Percentiles rank a stretch among this genome's conserved stretches.
Conservation (phyloP, 1,140 invertebrate species). For the Pseudomyrmex dendroicus region DNA sequence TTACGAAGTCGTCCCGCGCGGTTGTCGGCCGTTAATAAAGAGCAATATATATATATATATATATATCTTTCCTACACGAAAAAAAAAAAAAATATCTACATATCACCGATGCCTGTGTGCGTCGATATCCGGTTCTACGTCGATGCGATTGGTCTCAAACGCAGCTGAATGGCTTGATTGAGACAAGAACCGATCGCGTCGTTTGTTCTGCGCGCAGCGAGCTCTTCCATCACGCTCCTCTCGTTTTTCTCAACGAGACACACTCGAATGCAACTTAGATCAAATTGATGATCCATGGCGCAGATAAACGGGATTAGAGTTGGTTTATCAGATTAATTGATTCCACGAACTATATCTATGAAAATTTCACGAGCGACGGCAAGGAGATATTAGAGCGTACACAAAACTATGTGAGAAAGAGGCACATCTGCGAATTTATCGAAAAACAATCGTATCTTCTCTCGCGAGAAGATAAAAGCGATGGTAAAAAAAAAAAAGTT, state of each 20-base stretch:
- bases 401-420: too few relatives aligned
- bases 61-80: constrained; percentile 35
- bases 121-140: constrained; percentile 53
- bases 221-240: constrained; percentile 9
- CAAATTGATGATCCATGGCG: constrained; percentile 14
- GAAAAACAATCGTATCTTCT: too few relatives aligned
- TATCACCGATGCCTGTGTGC: constrained; percentile 14
- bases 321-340: not conserved
- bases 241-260: not conserved
- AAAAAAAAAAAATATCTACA: not conserved
- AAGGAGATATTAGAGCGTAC: not conserved
- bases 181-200: constrained; percentile 8
- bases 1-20: constrained; percentile 51
- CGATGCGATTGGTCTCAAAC: constrained; percentile 46
- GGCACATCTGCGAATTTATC: too few relatives aligned
- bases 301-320: not conserved
- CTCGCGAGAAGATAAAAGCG: too few relatives aligned
- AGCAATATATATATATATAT: not conserved
- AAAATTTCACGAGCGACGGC: not conserved
- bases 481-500: too few relatives aligned
- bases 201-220: not conserved
- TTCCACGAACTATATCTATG: constrained; percentile 2
- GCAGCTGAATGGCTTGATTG: constrained; percentile 33
- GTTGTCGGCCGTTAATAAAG: constrained; percentile 53
- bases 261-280: not conserved